Base-by-base conservation (phyloP, 2,888 invertebrate genomes). In the Thelaira solivaga region DNA sequence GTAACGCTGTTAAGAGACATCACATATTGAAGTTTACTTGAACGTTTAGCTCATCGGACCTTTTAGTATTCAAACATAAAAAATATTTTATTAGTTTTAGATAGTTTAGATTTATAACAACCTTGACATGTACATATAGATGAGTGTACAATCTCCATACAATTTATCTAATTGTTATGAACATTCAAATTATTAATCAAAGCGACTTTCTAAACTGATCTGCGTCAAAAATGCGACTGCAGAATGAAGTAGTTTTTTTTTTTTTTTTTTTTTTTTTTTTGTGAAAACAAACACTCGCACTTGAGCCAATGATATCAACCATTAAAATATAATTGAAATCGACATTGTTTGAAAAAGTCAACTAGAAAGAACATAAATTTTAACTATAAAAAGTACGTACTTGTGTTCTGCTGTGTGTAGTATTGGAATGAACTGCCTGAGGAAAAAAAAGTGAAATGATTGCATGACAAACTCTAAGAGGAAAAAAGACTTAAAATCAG, bases 181-280 rank as follows among this genome's bases (percentile, higher is more conserved):
- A 29, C n/a, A 26, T 13, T 24, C 26, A 31, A 29, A 61, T 18
- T 8, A 43, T 36, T 53, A 53, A 43, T 47, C n/a, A n/a, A n/a
- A n/a, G n/a, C n/a, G n/a, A 76, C 76, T 76, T 76, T 76, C 69
- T 59, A 71, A 76, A 69, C 29, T 49, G 43, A 61, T 61, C 57
- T 65, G 59, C n/a, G n/a, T 65, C 59, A 71, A 45, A 53, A 62
- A 45, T 36, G 39, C 16, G 13, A 36, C 8, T 36, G 13, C 11
- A 10, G 5, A 49, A 8, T 39, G n/a, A 49, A 26, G 16, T 16
- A 6, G 39, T 57, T 41, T 59, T 13, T 47, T 68, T 55, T 24
- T n/a, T 59, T 26, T n/a, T n/a, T 26, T 16, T 10, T 39, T 57
- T 41, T 59, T 13, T 47, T 68, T 55, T 24, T n/a, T 59, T 26